These are phyloP conservation scores for Spatula clypeata DNA, from an alignment of 2,797 vertebrate genomes.

Conservation along the genomic window DNA sequence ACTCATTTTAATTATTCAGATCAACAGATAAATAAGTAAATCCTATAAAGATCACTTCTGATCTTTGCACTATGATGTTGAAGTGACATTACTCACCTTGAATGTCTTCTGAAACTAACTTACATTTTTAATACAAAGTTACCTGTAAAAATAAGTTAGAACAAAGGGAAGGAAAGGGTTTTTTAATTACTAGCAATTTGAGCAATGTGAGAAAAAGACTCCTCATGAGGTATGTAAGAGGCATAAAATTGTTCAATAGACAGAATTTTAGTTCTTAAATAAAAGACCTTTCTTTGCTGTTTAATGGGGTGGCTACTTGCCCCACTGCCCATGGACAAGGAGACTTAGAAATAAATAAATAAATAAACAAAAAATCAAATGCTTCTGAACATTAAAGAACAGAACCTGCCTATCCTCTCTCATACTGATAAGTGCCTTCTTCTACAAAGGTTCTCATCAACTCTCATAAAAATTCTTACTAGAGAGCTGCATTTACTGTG, in stretches of 20 bases:
- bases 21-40: constrained; percentile 24
- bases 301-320: neutral
- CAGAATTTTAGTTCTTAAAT: neutral
- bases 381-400: neutral
- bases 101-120: neutral
- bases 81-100: constrained; percentile 8
- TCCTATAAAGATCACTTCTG: neutral
- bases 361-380: neutral
- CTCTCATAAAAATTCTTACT: neutral
- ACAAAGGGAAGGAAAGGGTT: neutral
- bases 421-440: neutral
- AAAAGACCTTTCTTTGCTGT: neutral
- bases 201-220: neutral
- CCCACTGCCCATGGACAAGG: neutral
- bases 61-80: neutral
- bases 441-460: neutral
- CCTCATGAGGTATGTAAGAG: neutral
- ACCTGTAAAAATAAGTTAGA: neutral
- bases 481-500: neutral
- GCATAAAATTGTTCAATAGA: neutral
- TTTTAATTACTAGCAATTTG: neutral
- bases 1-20: constrained; percentile 66
- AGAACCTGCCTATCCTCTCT: neutral
- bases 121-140: neutral
- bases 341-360: neutral